A percentile compares a stretch with the other conserved stretches of the same genome.
phyloP scores from a whole-genome alignment of 2,113 vertebrate genomes.

The Panthera tigris region DNA sequence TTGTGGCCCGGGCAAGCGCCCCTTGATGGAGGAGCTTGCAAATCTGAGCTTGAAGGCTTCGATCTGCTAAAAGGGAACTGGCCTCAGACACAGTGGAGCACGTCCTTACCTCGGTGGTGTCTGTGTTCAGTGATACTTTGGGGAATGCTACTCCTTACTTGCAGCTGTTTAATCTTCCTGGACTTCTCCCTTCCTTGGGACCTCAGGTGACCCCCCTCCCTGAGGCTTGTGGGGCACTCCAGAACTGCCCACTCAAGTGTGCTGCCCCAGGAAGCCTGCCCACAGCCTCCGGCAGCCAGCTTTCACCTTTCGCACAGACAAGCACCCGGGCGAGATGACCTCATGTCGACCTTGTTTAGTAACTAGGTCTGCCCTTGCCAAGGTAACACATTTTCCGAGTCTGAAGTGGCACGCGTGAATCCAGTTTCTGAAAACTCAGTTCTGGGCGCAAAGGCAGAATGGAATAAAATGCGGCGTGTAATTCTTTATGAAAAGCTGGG shows the following conservation, averaged over 20 bases:
- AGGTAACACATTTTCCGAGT: slow-evolving; percentile 28
- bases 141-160: background rate
- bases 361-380: slow-evolving; percentile 42
- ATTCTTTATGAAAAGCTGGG: background rate
- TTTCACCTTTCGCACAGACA: background rate
- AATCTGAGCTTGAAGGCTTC: background rate
- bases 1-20: background rate
- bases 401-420: slow-evolving; percentile 24
- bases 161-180: background rate
- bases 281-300: fast-evolving
- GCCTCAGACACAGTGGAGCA: background rate
- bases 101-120: background rate
- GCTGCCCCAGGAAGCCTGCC: background rate
- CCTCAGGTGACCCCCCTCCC: background rate
- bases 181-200: background rate
- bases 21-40: background rate
- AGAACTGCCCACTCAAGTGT: background rate
- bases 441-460: background rate
- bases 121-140: background rate
- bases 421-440: slow-evolving; percentile 9
- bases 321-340: background rate
- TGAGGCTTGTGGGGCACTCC: background rate
- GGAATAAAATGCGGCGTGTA: background rate
- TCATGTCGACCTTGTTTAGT: background rate
- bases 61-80: background rate